A percentile compares a stretch with the other conserved stretches of the same genome.
phyloP scores from a whole-genome alignment of 53 echinoderm and acorn worm species.

The Glandiceps talaboti region DNA sequence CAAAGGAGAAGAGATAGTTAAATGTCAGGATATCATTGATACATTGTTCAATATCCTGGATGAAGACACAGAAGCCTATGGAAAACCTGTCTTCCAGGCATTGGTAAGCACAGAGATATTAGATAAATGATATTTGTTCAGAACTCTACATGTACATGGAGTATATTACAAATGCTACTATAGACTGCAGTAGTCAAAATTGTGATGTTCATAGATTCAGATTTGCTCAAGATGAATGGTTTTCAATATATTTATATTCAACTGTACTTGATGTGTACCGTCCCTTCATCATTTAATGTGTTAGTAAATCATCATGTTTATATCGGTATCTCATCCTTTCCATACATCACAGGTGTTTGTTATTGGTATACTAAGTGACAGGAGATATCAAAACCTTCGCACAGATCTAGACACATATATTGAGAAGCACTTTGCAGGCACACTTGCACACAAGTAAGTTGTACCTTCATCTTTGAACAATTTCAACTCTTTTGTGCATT shows the following conservation, averaged over 20 bases:
- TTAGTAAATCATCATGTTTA: too few species aligned
- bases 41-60: constrained; percentile 93
- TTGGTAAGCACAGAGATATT: constrained; percentile 41
- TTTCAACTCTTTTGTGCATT: too few species aligned
- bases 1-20: constrained; percentile 79
- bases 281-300: too few species aligned
- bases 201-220: too few species aligned
- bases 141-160: too few species aligned
- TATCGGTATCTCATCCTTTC: background rate
- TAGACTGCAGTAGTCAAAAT: too few species aligned
- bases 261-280: too few species aligned
- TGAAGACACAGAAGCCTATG: constrained; percentile 45
- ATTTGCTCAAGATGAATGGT: too few species aligned
- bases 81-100: constrained; percentile 61
- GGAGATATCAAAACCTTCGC: constrained; percentile 85
- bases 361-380: constrained; percentile 67
- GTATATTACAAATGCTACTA: too few species aligned
- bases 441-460: constrained; percentile 68
- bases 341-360: constrained; percentile 51
- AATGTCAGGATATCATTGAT: constrained; percentile 89
- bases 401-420: constrained; percentile 93
- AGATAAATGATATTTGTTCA: too few species aligned
- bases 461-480: background rate
- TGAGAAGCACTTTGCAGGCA: constrained; percentile 84
- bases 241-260: too few species aligned